Conservation (phyloP, 2,797 vertebrate genomes). For the Distichodus sexfasciatus region DNA sequence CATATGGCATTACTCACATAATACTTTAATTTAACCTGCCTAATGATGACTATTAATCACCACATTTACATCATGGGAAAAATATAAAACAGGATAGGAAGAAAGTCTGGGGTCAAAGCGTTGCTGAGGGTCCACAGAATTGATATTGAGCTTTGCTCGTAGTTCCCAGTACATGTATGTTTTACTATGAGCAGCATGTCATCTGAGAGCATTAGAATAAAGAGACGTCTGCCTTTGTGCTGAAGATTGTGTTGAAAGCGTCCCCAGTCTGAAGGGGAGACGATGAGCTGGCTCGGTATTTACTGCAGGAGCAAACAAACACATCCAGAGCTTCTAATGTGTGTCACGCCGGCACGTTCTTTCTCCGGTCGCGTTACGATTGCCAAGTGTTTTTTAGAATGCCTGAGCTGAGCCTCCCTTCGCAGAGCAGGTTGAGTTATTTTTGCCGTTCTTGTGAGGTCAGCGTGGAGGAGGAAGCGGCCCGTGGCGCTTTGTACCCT, state of each 20-base stretch:
- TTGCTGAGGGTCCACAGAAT: slow-evolving; percentile 83
- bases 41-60: slow-evolving; percentile 29
- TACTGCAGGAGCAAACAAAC: slow-evolving; percentile 42
- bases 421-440: slow-evolving; percentile 77
- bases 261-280: slow-evolving; percentile 44
- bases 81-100: slow-evolving; percentile 51
- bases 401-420: slow-evolving; percentile 70
- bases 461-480: slow-evolving; percentile 61
- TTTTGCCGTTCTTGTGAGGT: slow-evolving; percentile 76
- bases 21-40: slow-evolving; percentile 15
- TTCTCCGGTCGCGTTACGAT: slow-evolving; percentile 45
- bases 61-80: not conserved
- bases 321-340: slow-evolving; percentile 35
- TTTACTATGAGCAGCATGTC: slow-evolving; percentile 47
- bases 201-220: slow-evolving; percentile 45
- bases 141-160: slow-evolving; percentile 83
- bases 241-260: slow-evolving; percentile 41
- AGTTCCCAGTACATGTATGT: slow-evolving; percentile 27
- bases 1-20: slow-evolving; percentile 8
- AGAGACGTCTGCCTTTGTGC: slow-evolving; percentile 30
- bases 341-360: slow-evolving; percentile 18
- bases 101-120: slow-evolving; percentile 61
- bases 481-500: slow-evolving; percentile 46
- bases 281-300: slow-evolving; percentile 35
- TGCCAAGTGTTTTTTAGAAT: slow-evolving; percentile 60